Evolutionary conservation across 2,888 invertebrate species (phyloP), one percentile per base, ranked within the genome.

Genomic region (Selenia dentaria): DNA sequence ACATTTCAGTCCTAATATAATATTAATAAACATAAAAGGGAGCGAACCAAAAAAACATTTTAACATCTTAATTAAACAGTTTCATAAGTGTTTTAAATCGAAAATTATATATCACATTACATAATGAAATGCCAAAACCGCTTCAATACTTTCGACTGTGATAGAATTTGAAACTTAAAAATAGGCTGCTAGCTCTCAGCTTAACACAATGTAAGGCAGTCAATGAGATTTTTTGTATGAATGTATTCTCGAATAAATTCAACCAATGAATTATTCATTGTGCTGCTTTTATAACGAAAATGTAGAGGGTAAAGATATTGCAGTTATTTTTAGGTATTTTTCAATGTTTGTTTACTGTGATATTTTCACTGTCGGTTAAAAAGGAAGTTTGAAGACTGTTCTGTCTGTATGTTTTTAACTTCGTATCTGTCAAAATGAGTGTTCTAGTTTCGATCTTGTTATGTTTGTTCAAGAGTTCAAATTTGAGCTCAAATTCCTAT

Each of bases 191-290:
- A 8, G 22, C 54, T 54, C 54, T 16, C 29, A 6, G 42, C 18
- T 48, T 51, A 44, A 16, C 41, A 42, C 47, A 51, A 44, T 50
- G 47, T 50, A 45, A 44, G 27, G 36, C 41, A 54, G 42, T 51
- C 51, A 46, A 51, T 51, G 51, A 51, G 54, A 55, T 50, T 55
- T 54, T 54, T 55, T 55, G 38, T 45, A 51, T 44, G 50, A 55
- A 52, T 52, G 44, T 56, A 52, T 56, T 56, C 45, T 11, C 18
- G 49, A 50, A 52, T 55, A 50, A 46, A 51, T 47, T 51, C 43
- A 27, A 22, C 11, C 33, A 14, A 45, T 52, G 52, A 52, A 52
- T 56, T 24, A 56, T 56, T 50, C 52, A 51, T 26, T 24, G 18
- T 44, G 33, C 20, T 28, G 31, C 41, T 37, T 34, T 42, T 37